These are phyloP conservation scores for Ectropis grisescens DNA, from an alignment of 1,140 invertebrate genomes.

Conservation along the genomic window DNA sequence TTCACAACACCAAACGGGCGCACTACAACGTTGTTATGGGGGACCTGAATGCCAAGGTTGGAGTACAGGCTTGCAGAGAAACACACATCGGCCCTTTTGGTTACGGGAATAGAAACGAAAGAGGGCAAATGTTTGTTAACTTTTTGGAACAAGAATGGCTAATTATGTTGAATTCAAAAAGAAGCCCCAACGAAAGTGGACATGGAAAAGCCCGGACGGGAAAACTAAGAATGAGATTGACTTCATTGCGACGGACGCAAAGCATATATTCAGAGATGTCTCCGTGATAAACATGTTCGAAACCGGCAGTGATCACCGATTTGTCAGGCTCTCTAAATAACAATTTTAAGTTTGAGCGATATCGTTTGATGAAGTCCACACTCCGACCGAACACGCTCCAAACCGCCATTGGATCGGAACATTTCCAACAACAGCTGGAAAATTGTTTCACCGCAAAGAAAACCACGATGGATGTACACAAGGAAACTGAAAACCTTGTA, in stretches of 20 bases:
- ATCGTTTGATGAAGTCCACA: too few species aligned
- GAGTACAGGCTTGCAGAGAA: background rate
- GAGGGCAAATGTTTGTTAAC: background rate
- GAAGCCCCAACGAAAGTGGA: conserved; percentile 2
- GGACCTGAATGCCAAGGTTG: conserved; percentile 1
- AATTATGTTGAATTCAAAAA: conserved; percentile 1
- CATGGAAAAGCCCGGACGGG: background rate
- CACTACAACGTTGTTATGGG: conserved; percentile 7
- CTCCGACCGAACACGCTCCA: too few species aligned
- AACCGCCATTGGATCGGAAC: background rate
- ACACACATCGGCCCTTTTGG: background rate
- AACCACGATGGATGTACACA: conserved; percentile 3
- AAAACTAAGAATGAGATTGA: conserved; percentile 20
- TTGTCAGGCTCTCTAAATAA: background rate
- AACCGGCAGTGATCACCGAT: conserved; percentile 16
- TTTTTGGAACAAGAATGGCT: background rate
- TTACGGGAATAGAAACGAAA: too few species aligned
- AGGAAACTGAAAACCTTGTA: too few species aligned
- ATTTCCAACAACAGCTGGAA: conserved; percentile 5
- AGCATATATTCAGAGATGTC: conserved; percentile 22
- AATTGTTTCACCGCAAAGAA: conserved; percentile 8
- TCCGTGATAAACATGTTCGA: conserved; percentile 22
- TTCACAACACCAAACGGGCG: conserved; percentile 6
- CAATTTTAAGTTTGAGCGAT: too few species aligned
- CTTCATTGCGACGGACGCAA: conserved; percentile 19